A percentile compares a stretch with the other conserved stretches of the same genome.
Evolutionary conservation across 2,888 invertebrate species (phyloP).

Genomic region (Catocala nupta): DNA sequence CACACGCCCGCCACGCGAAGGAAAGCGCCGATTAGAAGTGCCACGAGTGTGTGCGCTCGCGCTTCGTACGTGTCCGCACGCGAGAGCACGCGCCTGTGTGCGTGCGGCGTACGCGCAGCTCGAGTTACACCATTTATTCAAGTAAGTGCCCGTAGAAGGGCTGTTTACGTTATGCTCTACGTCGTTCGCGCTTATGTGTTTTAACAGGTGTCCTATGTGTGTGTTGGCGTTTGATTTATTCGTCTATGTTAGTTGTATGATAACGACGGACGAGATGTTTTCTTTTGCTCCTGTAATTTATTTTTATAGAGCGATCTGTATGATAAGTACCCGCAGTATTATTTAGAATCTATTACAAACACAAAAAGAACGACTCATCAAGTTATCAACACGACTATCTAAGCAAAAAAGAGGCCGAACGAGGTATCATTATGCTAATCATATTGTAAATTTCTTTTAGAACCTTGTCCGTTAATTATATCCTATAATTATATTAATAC

Average conservation of each 20-base stretch:
- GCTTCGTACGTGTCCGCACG: slow-evolving; percentile 49
- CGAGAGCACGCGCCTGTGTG: slow-evolving; percentile 41
- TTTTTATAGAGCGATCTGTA: slow-evolving; percentile 60
- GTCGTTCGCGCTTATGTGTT: slow-evolving; percentile 51
- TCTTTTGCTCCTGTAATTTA: slow-evolving; percentile 57
- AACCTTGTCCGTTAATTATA: too few relatives aligned
- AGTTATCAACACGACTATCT: slow-evolving; percentile 33
- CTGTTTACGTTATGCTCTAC: slow-evolving; percentile 62
- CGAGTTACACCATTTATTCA: slow-evolving; percentile 69
- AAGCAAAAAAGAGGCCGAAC: too few relatives aligned
- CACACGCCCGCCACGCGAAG: slow-evolving; percentile 86
- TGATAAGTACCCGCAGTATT: slow-evolving; percentile 65
- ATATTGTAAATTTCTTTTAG: too few relatives aligned
- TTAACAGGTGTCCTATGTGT: slow-evolving; percentile 51
- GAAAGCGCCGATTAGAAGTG: slow-evolving; percentile 78
- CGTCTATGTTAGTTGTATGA: slow-evolving; percentile 62
- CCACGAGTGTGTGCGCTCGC: slow-evolving; percentile 64
- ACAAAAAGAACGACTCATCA: slow-evolving; percentile 43
- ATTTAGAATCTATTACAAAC: slow-evolving; percentile 53
- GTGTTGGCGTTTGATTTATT: slow-evolving; percentile 65
- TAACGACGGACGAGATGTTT: slow-evolving; percentile 59
- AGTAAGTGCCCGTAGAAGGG: slow-evolving; percentile 67
- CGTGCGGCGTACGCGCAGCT: slow-evolving; percentile 52
- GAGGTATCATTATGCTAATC: too few relatives aligned
- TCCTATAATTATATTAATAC: too few relatives aligned